A percentile compares a stretch with the other conserved stretches of the same genome.
phyloP scores from a whole-genome alignment of 2,888 invertebrate species.

The Phengaris alcon region DNA sequence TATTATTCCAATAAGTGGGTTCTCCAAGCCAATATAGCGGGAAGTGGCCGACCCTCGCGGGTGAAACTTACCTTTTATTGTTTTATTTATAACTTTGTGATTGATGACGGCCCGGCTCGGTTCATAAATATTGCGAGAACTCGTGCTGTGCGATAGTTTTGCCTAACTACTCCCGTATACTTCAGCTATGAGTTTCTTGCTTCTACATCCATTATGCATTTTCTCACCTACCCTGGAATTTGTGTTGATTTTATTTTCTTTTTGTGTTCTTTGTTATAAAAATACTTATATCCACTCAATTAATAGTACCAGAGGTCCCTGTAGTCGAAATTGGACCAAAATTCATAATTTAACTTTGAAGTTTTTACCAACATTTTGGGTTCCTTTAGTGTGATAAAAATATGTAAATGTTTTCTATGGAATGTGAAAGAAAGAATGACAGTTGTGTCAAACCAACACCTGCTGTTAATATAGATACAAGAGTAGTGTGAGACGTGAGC shows the following conservation, averaged over 20 bases:
- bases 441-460: too few species aligned
- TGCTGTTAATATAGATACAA: too few species aligned
- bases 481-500: too few species aligned
- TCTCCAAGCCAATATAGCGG: constrained; percentile 70
- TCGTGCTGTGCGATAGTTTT: constrained; percentile 67
- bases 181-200: constrained; percentile 8
- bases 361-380: too few species aligned
- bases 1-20: constrained; percentile 78
- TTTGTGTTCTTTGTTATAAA: too few species aligned
- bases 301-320: too few species aligned
- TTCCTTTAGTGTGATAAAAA: too few species aligned
- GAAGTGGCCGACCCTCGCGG: constrained; percentile 64
- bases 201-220: constrained; percentile 12
- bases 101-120: constrained; percentile 72
- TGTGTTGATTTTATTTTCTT: background rate
- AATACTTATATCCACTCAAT: too few species aligned
- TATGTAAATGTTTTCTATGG: too few species aligned
- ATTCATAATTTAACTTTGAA: too few species aligned
- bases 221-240: constrained; percentile 5
- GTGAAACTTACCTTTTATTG: constrained; percentile 78
- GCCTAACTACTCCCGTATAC: constrained; percentile 37
- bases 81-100: constrained; percentile 80
- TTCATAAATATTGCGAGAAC: constrained; percentile 76
- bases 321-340: too few species aligned
- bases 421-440: too few species aligned